These are phyloP conservation scores for Chroicocephalus ridibundus DNA, from an alignment of 2,113 vertebrate species.

Conservation along the genomic window DNA sequence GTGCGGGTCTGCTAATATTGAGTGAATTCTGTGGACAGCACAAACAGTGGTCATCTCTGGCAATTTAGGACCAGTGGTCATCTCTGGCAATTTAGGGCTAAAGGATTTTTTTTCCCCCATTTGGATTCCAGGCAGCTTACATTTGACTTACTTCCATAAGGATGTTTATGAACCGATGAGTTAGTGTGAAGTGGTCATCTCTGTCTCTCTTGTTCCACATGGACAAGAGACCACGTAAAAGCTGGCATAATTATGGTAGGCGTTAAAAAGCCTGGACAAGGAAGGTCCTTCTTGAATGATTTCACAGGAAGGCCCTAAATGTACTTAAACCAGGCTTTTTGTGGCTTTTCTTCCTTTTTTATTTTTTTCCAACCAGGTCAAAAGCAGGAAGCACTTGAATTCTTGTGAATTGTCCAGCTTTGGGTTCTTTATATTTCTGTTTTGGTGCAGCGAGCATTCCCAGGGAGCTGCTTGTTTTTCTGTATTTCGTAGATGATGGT, in stretches of 20 bases:
- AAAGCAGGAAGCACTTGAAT: constrained; percentile 62
- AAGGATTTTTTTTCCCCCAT: not conserved
- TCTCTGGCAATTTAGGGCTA: not conserved
- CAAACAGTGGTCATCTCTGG: not conserved
- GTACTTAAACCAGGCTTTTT: constrained; percentile 15
- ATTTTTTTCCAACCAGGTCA: constrained; percentile 21
- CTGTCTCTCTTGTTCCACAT: not conserved
- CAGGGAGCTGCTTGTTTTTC: constrained; percentile 13
- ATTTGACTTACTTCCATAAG: not conserved
- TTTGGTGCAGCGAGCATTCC: not conserved
- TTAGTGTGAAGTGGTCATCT: not conserved
- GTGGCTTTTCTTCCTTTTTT: not conserved
- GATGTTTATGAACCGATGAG: not conserved
- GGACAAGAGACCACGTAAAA: not conserved
- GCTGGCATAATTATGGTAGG: not conserved
- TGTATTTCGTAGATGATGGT: not conserved
- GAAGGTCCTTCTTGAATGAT: constrained; percentile 1
- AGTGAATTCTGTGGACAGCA: not conserved
- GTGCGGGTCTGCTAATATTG: not conserved
- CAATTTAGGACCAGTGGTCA: not conserved
- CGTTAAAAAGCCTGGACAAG: not conserved
- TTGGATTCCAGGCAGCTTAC: not conserved
- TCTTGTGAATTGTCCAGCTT: constrained; percentile 44
- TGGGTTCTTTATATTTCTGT: constrained; percentile 36
- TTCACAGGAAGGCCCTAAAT: constrained; percentile 34